Base-by-base conservation (phyloP, 2,113 vertebrate genomes). In the Diadophis punctatus region DNA sequence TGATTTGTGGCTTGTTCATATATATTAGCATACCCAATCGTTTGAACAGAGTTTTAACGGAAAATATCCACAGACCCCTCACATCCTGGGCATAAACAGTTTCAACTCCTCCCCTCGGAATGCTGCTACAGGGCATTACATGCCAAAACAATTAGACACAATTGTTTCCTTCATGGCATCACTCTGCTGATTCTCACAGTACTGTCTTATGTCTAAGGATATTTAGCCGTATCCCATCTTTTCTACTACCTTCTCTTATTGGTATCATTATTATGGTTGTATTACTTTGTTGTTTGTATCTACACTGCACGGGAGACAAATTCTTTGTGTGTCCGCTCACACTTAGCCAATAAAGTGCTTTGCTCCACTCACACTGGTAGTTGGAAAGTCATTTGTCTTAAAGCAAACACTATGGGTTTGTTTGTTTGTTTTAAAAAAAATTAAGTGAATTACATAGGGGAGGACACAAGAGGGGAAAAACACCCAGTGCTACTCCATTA, bases 401-500 rank as follows among this genome's bases (percentile, higher is more conserved):
- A 34, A 92, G 51, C 27, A 89, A 56, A 92, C 56, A 89, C 43
- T 20, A 89, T 53, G 48, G 11, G 10, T 3, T 85, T 93, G 53
- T 84, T 92, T 27, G 48, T 16, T 9, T 90, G 20, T 60, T 60
- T 46, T 2, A 55, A 55, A 55, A 55, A 55, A 58, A 63, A n/a
- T 68, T 43, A 94, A 85, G 2, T 80, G 92, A 94, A 60, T 25
- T 0, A 22, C n/a, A 74, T 20, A 84, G 34, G 68, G 18, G 34
- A 80, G 34, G 34, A 80, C 7, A 39, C 58, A 55, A 27, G 58
- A 3, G 88, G 88, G 39, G 6, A 87, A 74, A 0, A 93, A 20
- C 9, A 89, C 14, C 90, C 94, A 86, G 53, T 3, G 93, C 91
- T 91, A 74, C 34, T 80, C 8, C 63, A 58, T 46, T 89, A 93